phyloP scores from a whole-genome alignment of 2,797 vertebrate species.

The Halcyon badia region DNA sequence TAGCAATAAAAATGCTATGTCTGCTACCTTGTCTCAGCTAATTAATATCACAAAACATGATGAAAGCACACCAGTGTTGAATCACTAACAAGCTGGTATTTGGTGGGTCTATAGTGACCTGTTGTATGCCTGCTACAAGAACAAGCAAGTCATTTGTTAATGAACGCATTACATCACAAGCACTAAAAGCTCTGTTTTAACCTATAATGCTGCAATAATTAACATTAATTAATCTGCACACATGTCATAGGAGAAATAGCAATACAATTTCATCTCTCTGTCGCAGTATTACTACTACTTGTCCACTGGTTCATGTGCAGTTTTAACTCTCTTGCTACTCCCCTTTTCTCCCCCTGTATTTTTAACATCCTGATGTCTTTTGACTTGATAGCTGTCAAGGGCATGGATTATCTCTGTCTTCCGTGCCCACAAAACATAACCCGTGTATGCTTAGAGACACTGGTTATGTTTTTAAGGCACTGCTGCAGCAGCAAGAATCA shows the following conservation, averaged over 20 bases:
- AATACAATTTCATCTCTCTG: neutral
- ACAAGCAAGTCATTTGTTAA: neutral
- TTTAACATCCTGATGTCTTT: neutral
- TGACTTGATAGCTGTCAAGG: neutral
- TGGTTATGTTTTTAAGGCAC: neutral
- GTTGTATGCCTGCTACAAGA: neutral
- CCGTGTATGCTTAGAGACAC: neutral
- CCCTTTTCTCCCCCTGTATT: neutral
- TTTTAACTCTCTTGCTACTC: neutral
- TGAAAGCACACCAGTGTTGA: neutral
- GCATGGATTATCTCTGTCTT: neutral
- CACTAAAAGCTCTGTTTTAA: neutral
- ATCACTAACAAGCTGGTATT: neutral
- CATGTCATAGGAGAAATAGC: neutral
- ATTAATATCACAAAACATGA: neutral
- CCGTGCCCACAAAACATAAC: neutral
- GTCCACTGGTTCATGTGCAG: neutral
- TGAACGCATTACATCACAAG: neutral
- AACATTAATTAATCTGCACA: conserved; percentile 16
- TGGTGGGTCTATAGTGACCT: neutral
- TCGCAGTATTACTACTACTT: neutral
- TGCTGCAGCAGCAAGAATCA: conserved; percentile 13
- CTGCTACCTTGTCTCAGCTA: neutral
- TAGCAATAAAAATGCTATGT: neutral
- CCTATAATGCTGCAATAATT: neutral